Base-by-base conservation (phyloP, 2,797 vertebrate species). In the Cossypha polioptera region DNA sequence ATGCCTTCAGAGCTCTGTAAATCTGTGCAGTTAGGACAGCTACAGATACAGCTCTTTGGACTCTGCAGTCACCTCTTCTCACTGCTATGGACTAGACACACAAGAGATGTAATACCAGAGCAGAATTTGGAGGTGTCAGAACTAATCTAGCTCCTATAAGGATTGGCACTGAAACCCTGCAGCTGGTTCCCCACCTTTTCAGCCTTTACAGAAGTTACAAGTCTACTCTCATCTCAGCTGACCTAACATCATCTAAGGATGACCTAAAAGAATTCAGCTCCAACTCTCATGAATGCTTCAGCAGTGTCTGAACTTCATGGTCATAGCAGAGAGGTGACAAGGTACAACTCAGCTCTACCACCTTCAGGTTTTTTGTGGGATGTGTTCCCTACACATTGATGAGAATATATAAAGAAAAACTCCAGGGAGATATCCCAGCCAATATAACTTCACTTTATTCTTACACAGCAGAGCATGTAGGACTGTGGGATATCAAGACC, bases 91-190 rank as follows among this genome's bases (percentile, higher is more conserved):
- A 20, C 9, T 62, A 50, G 38, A 63, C 36, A 40, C 3, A 19
- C 4, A 10, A 57, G 33, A 54, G 33, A 25, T 1, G 1, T 0
- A 0, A n/a, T n/a, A 42, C 36, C 21, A 48, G 35, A 47, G n/a
- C 7, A 19, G 62, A 75, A 55, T 11, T 43, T 47, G 50, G 35
- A 81, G 24, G 25, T 47, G 20, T 9, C 47, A 81, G 21, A 65
- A 67, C 8, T 18, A 50, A 63, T 48, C 12, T 51, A 53, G 18
- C 10, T 61, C 11, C 12, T 29, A 2, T 20, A 61, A 54, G 26
- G 12, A 22, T 45, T 24, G n/a, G 33, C 38, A 42, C 35, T 26
- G 35, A 80, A 85, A 67, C 20, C 48, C 45, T 88, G 80, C 61
- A 65, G 11, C 47, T 79, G 25, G 11, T 11, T 87, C 25, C 28